A percentile compares a stretch with the other conserved stretches of the same genome.
Evolutionary conservation across 2,888 invertebrate genomes (phyloP).

Genomic region (Agriopis marginaria): DNA sequence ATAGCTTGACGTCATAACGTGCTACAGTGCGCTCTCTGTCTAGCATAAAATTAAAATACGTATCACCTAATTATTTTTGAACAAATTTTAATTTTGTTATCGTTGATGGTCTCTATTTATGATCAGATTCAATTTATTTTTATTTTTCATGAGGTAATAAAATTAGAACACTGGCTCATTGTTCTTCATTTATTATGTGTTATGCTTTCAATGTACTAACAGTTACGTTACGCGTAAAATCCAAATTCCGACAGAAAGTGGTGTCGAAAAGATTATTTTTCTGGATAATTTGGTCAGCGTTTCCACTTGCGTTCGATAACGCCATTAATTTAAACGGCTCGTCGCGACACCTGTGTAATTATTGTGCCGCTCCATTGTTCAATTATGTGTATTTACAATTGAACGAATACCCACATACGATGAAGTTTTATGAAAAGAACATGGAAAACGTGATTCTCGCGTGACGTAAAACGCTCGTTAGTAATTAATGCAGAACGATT

Average conservation of each 20-base stretch:
- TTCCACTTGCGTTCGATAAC: constrained; percentile 57
- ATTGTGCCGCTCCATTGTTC: constrained; percentile 60
- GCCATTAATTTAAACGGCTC: constrained; percentile 63
- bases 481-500: constrained; percentile 71
- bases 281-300: constrained; percentile 50
- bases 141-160: too few species aligned
- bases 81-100: too few species aligned
- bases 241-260: constrained; percentile 40
- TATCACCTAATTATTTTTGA: too few species aligned
- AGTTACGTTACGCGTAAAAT: constrained; percentile 34
- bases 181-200: constrained; percentile 19
- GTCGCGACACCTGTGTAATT: constrained; percentile 63
- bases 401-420: constrained; percentile 57
- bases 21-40: too few species aligned
- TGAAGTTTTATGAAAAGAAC: constrained; percentile 58
- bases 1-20: too few species aligned
- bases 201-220: constrained; percentile 38
- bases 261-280: constrained; percentile 45
- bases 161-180: neutral
- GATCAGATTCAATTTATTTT: neutral
- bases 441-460: constrained; percentile 64
- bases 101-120: neutral
- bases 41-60: too few species aligned
- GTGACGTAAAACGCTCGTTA: constrained; percentile 65
- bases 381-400: constrained; percentile 67